A percentile compares a stretch with the other conserved stretches of the same genome.
Evolutionary conservation across 2,888 invertebrate genomes (phyloP).

Genomic region (Petrolisthes cinctipes): DNA sequence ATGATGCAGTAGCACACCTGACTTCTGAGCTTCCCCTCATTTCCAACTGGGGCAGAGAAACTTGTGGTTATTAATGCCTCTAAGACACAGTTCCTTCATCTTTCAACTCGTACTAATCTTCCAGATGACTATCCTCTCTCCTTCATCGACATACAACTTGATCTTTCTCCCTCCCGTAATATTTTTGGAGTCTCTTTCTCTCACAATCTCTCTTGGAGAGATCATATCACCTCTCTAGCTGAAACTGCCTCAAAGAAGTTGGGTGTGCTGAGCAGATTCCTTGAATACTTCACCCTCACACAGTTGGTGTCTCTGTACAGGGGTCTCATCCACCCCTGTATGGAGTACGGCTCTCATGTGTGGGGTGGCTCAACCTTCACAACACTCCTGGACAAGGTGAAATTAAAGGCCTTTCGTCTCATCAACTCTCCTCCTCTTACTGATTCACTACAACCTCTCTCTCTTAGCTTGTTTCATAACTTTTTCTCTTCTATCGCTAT

Average conservation of each 20-base stretch:
- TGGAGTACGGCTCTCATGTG: too few species aligned
- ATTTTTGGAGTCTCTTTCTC: background rate
- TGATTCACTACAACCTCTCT: too few species aligned
- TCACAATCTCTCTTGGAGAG: background rate
- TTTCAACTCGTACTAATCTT: background rate
- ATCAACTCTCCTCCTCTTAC: too few species aligned
- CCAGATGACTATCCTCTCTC: background rate
- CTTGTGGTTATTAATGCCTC: constrained; percentile 4
- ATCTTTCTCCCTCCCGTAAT: background rate
- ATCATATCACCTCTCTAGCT: constrained; percentile 1
- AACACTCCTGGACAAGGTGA: too few species aligned
- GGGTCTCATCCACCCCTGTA: too few species aligned
- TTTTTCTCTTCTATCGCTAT: too few species aligned
- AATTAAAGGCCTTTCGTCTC: too few species aligned
- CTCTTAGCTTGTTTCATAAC: too few species aligned
- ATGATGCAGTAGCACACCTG: background rate
- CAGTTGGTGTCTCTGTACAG: background rate
- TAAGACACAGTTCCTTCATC: background rate
- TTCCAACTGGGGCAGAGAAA: background rate
- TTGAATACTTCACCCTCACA: background rate
- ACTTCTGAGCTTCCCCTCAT: background rate
- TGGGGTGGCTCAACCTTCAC: too few species aligned
- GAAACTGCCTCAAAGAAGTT: background rate
- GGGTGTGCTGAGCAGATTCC: background rate
- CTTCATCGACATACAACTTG: background rate